A percentile compares a stretch with the other conserved stretches of the same genome.
These are phyloP conservation scores for Vannuccia rotundouncinata DNA, from an alignment of 2,888 invertebrate genomes.

Conservation along the genomic window DNA sequence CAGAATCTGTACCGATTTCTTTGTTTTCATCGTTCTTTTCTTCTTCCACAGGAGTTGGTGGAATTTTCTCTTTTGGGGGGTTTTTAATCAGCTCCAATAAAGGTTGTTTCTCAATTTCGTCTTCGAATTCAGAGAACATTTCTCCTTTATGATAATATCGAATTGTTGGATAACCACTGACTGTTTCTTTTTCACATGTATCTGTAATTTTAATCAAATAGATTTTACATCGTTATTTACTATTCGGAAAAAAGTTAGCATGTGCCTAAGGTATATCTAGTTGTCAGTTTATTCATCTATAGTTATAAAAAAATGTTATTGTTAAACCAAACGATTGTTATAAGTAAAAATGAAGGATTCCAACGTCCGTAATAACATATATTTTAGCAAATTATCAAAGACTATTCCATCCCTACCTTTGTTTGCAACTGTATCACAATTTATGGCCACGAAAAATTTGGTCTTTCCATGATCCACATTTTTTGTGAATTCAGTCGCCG, in stretches of 20 bases:
- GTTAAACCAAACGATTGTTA: no score
- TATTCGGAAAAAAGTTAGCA: no score
- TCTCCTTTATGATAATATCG: conserved; percentile 38
- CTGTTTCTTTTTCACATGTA: neutral
- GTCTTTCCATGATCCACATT: neutral
- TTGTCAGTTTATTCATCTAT: no score
- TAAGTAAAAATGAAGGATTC: no score
- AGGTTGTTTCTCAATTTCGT: conserved; percentile 12
- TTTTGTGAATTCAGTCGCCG: conserved; percentile 7
- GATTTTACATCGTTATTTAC: no score
- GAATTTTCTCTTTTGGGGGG: conserved; percentile 33
- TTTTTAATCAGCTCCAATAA: conserved; percentile 9
- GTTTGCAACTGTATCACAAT: conserved; percentile 32
- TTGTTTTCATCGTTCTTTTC: no score
- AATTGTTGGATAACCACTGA: conserved; percentile 37
- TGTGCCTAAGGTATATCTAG: no score
- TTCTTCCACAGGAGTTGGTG: conserved; percentile 18
- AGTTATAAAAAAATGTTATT: no score
- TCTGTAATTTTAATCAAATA: neutral
- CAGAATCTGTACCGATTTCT: no score
- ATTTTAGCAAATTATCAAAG: no score
- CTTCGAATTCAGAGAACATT: conserved; percentile 36
- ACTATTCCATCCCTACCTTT: no score
- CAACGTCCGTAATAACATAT: no score
- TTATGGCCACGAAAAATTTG: conserved; percentile 22